These are phyloP conservation scores for Eristalinus sepulchralis DNA, from an alignment of 2,888 invertebrate genomes.

Conservation along the genomic window DNA sequence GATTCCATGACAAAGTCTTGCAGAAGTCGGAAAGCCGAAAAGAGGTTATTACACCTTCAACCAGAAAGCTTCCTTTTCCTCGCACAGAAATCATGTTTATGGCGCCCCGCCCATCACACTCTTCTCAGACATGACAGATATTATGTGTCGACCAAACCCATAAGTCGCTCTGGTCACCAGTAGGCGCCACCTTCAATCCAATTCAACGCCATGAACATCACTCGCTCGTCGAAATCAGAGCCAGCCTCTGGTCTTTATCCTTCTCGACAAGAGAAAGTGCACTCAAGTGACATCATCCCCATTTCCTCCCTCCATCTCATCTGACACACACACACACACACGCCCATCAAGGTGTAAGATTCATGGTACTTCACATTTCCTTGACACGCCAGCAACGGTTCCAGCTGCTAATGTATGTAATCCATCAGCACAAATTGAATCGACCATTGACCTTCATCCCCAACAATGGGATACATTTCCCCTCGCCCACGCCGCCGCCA, in stretches of 20 bases:
- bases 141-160: neutral
- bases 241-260: neutral
- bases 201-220: neutral
- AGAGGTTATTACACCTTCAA: too few relatives aligned
- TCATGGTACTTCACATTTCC: conserved; percentile 41
- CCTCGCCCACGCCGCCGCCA: neutral
- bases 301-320: neutral
- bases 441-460: conserved; percentile 65
- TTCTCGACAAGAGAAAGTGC: neutral
- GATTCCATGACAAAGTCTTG: too few relatives aligned
- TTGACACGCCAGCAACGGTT: conserved; percentile 55
- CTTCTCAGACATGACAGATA: too few relatives aligned
- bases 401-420: conserved; percentile 66
- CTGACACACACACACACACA: neutral
- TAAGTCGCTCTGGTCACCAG: neutral
- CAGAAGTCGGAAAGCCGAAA: too few relatives aligned
- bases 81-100: too few relatives aligned
- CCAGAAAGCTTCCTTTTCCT: too few relatives aligned
- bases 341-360: conserved; percentile 5
- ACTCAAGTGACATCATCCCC: conserved; percentile 15
- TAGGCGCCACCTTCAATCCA: neutral
- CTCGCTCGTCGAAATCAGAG: neutral
- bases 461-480: conserved; percentile 51
- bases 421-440: conserved; percentile 68
- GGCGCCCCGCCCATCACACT: too few relatives aligned